Base-by-base conservation (phyloP, 2,888 invertebrate genomes). In the Myopa tessellatipennis region DNA sequence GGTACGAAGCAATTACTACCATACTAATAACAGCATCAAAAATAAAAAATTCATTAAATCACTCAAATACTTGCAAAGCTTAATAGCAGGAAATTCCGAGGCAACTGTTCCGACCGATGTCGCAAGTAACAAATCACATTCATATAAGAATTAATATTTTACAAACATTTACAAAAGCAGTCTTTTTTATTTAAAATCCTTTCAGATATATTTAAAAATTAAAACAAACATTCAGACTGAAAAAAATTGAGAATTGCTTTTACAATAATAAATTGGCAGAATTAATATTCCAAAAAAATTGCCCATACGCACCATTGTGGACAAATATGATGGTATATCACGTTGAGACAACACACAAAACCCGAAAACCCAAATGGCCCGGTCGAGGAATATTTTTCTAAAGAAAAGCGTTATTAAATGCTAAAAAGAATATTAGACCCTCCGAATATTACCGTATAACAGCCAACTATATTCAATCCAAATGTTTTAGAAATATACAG, bases 311-410 rank as follows among this genome's bases (percentile, higher is more conserved):
- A 5, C 45, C 68, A 40, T n/a, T 68, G 40, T 68, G 68, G 36
- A 71, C 58, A 55, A 60, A 70, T 60, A 8, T 71, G 36, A 71
- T 71, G 60, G 60, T 60, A 16, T 71, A 55, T 34, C 71, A 71
- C 52, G 60, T 71, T 4, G 71, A 60, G 55, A 71, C 60, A 7
- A 58, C 71, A n/a, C 8, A 14, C 3, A 71, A 71, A 60, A 71
- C 71, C 3, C 26, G 71, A 71, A 55, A 60, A 60, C 3, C 60
- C 71, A 36, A 71, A 71, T 71, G 71, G 71, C 7, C 71, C 60
- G 0, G 60, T 58, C 8, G 60, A 72, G n/a, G 71, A 18, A 1
- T 72, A 72, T n/a, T 72, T 72, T 38, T 36, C 60, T 16, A 71
- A 71, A 10, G 71, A 71, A 71, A 71, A 61, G n/a, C n/a, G 10